phyloP scores from a whole-genome alignment of 2,888 invertebrate species.

The Ferdinandea cuprea region DNA sequence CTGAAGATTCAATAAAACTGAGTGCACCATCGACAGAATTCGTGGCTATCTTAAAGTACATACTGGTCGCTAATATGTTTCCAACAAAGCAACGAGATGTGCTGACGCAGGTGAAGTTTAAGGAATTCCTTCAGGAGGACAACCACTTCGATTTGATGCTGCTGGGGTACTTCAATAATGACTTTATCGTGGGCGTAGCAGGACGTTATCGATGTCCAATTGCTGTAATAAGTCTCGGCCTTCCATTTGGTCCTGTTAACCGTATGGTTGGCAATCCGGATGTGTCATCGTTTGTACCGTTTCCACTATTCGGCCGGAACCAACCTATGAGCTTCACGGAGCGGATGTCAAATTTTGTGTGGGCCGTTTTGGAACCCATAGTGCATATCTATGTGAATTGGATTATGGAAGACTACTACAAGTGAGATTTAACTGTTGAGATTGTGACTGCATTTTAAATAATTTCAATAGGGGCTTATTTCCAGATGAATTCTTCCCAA shows the following conservation, averaged over 20 bases:
- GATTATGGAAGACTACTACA: conserved; percentile 28
- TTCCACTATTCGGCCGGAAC: conserved; percentile 34
- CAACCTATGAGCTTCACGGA: conserved; percentile 43
- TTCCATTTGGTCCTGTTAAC: conserved; percentile 33
- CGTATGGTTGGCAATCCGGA: conserved; percentile 54
- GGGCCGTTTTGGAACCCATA: conserved; percentile 17
- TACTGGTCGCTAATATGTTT: background rate
- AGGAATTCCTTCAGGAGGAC: conserved; percentile 19
- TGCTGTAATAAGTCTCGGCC: conserved; percentile 21
- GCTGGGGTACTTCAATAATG: conserved; percentile 52
- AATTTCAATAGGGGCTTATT: conserved; percentile 71
- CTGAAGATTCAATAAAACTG: background rate
- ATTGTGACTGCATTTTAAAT: background rate
- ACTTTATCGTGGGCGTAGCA: conserved; percentile 65
- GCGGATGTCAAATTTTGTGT: conserved; percentile 26
- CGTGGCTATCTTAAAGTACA: too few relatives aligned
- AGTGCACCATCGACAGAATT: too few relatives aligned
- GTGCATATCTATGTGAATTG: conserved; percentile 9
- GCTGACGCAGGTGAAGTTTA: background rate
- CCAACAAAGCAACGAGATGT: background rate
- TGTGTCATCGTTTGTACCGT: conserved; percentile 36
- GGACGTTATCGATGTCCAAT: conserved; percentile 30
- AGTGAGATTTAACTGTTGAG: conserved; percentile 2
- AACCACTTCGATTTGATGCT: conserved; percentile 55
- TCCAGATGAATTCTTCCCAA: conserved; percentile 76